Base-by-base conservation (phyloP, 2,797 vertebrate genomes). In the Cossypha caffra region DNA sequence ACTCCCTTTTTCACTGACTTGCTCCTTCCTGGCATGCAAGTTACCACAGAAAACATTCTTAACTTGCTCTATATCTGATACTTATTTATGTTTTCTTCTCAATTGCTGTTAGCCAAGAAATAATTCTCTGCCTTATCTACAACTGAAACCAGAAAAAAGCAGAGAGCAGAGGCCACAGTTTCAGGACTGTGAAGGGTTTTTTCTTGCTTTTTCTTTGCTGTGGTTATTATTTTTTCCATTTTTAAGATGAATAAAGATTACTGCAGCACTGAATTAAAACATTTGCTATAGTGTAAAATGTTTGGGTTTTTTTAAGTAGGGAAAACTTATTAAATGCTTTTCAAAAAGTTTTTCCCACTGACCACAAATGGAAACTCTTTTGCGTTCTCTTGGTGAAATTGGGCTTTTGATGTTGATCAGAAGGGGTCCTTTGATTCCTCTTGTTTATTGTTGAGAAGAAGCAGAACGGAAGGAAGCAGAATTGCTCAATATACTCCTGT, bases 401-500 rank as follows among this genome's bases (percentile, higher is more conserved):
- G 31, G 5, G 25, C 57, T 94, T 95, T 87, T 87, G 88, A 89
- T 85, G 64, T 92, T 91, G 31, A 35, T 86, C 76, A 54, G 74
- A 50, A 92, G 19, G 37, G 45, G 40, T 85, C 48, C 38, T 93
- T 96, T 91, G 67, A 92, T 93, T 63, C 43, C 3, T 87, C 52
- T 92, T 91, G 59, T 77, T 95, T 89, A 37, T 85, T 93, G 28
- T 76, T 87, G 23, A 92, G 57, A 89, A 75, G 62, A 35, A 86
- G 33, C 20, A 74, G 71, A 87, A 73, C 0, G 4, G 78, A 95
- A 95, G 71, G 71, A 96, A 96, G 29, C 33, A 85, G 75, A 93
- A 63, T 47, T 67, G 51, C 42, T 91, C 4, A 1, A 40, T 82
- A 20, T 52, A 76, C 54, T 93, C 48, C 29, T 92, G 29, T 89